Evolutionary conservation across 30 jellyfish, hydroid and myxozoan genomes (phyloP), one percentile per base, ranked within the genome.

Genomic region (Sanderia malayensis): DNA sequence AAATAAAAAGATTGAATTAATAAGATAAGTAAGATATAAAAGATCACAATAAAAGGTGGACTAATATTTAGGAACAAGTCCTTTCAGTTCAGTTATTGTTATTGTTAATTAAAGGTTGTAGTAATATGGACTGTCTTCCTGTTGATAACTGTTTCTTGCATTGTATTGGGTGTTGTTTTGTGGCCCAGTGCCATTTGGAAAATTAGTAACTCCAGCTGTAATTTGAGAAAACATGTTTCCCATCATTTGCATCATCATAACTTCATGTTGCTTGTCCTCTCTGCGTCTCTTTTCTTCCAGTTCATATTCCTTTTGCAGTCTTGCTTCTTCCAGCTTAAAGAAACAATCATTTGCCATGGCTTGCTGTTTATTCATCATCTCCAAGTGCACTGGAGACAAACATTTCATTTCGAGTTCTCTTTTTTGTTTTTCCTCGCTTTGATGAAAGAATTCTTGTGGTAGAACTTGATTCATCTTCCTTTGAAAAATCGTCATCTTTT

Each of bases 201-300:
- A n/a, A n/a, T n/a, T n/a, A n/a, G n/a, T n/a, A n/a, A n/a, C n/a
- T n/a, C n/a, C n/a, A 59, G 49, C 8, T 25, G 31, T 17, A 37
- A 70, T 46, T 31, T 72, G 33, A 2, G 73, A n/a, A 23, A 53
- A 53, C 73, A 72, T 53, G 41, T 72, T 33, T 4, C 73, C 84
- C 84, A 72, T 72, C 73, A 72, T 72, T 33, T 55, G 73, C 84
- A 72, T 57, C 84, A 72, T 53, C 8, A 18, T 11, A 1, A 72
- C 24, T 34, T 72, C 84, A 53, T 72, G 84, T 34, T 72, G 74
- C 73, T 30, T 72, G 25, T 55, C 84, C 17, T 72, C 73, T 55
- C 27, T 52, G 9, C 74, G 26, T 44, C 31, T 15, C 63, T 53
- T 72, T 72, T 72, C 74, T 28, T 72, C 84, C 4, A 52, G 30